Conservation (phyloP, 2,113 vertebrate genomes). For the Nerophis ophidion region DNA sequence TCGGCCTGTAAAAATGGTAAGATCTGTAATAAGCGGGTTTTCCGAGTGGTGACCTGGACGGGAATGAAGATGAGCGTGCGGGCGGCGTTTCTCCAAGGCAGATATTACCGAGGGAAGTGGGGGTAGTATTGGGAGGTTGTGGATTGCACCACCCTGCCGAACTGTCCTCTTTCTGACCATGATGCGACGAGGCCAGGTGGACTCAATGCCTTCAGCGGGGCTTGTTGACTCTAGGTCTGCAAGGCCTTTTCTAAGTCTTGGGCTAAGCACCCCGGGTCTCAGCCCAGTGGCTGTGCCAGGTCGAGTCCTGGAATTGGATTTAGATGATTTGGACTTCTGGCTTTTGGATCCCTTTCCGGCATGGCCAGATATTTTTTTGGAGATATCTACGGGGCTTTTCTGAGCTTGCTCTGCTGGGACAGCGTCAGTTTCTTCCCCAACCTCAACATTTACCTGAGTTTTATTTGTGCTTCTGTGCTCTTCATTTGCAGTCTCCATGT, state of each 20-base stretch:
- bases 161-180: constrained; percentile 73
- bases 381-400: constrained; percentile 17
- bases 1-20: constrained; percentile 49
- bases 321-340: constrained; percentile 58
- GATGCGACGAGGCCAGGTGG: constrained; percentile 73
- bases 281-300: constrained; percentile 61
- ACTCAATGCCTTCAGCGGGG: constrained; percentile 63
- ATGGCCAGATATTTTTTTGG: constrained; percentile 16
- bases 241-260: constrained; percentile 35
- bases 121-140: constrained; percentile 75
- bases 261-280: constrained; percentile 44
- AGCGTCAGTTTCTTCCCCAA: constrained; percentile 12
- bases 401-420: constrained; percentile 15
- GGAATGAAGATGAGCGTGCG: constrained; percentile 36
- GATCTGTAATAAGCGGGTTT: constrained; percentile 49
- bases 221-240: constrained; percentile 39
- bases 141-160: constrained; percentile 71
- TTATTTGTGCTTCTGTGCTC: constrained; percentile 15
- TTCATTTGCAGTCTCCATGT: constrained; percentile 10
- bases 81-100: constrained; percentile 63
- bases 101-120: constrained; percentile 70
- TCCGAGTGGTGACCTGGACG: constrained; percentile 60
- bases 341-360: constrained; percentile 40
- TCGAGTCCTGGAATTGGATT: constrained; percentile 51
- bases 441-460: not conserved